phyloP scores from a whole-genome alignment of 2,113 vertebrate species.

The Spermophilus dauricus region DNA sequence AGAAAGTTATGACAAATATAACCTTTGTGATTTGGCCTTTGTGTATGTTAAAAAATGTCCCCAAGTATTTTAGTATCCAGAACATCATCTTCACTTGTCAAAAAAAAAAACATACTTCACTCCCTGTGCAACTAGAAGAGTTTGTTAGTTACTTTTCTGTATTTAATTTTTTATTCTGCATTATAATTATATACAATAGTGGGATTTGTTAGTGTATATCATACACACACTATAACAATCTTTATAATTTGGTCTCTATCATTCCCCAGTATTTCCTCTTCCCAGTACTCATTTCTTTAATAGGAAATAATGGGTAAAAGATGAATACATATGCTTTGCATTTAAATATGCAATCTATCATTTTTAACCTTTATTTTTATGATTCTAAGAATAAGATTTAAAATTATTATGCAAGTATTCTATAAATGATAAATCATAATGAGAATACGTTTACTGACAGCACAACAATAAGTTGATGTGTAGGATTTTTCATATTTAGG shows the following conservation, averaged over 20 bases:
- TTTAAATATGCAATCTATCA: neutral
- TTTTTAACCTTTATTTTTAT: neutral
- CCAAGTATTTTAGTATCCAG: neutral
- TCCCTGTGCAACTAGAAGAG: neutral
- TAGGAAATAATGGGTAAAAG: neutral
- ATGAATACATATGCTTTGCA: neutral
- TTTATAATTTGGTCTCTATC: too few relatives aligned
- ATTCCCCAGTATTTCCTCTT: too few relatives aligned
- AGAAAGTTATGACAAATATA: neutral
- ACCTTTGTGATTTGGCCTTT: neutral
- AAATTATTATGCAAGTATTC: neutral
- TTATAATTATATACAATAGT: too few relatives aligned
- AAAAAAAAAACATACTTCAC: neutral
- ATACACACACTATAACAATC: too few relatives aligned
- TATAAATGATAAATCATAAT: neutral
- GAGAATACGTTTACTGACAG: neutral
- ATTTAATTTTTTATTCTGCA: neutral
- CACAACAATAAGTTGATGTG: neutral
- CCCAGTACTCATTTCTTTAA: neutral
- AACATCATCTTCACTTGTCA: neutral
- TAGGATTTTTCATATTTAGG: neutral
- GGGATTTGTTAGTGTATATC: too few relatives aligned
- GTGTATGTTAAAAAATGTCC: neutral
- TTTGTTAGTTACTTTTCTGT: neutral
- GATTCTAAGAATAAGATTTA: neutral